Evolutionary conservation across 2,888 invertebrate genomes (phyloP).

Genomic region (Agrotis exclamationis): DNA sequence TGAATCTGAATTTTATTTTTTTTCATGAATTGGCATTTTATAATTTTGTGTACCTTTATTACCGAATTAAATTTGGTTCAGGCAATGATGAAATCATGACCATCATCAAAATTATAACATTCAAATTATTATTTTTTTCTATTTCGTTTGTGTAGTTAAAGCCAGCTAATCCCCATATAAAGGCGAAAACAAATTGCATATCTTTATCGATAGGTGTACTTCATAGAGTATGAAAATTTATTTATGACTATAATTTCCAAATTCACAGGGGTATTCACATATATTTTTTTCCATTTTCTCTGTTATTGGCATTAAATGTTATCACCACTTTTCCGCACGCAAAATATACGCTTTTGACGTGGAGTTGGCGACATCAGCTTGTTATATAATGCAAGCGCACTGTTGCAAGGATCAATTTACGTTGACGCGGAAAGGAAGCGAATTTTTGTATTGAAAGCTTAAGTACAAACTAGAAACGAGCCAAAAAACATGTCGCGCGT

Average conservation of each 20-base stretch:
- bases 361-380: too few relatives aligned
- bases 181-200: not conserved
- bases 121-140: conserved; percentile 17
- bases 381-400: too few relatives aligned
- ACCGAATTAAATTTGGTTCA: conserved; percentile 48
- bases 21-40: conserved; percentile 89
- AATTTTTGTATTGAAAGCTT: too few relatives aligned
- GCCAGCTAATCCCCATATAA: conserved; percentile 11
- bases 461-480: too few relatives aligned
- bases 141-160: conserved; percentile 13
- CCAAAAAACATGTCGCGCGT: too few relatives aligned
- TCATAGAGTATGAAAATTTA: not conserved
- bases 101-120: conserved; percentile 37
- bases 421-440: too few relatives aligned
- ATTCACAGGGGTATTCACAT: not conserved
- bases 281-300: too few relatives aligned
- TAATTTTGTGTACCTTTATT: conserved; percentile 74
- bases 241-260: not conserved
- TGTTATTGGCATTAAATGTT: too few relatives aligned
- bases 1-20: conserved; percentile 90
- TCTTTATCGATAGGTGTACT: not conserved
- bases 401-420: too few relatives aligned
- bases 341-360: too few relatives aligned
- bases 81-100: conserved; percentile 31
- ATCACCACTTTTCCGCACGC: too few relatives aligned